Conservation (phyloP, 1,140 invertebrate species). For the Drusus annulatus region DNA sequence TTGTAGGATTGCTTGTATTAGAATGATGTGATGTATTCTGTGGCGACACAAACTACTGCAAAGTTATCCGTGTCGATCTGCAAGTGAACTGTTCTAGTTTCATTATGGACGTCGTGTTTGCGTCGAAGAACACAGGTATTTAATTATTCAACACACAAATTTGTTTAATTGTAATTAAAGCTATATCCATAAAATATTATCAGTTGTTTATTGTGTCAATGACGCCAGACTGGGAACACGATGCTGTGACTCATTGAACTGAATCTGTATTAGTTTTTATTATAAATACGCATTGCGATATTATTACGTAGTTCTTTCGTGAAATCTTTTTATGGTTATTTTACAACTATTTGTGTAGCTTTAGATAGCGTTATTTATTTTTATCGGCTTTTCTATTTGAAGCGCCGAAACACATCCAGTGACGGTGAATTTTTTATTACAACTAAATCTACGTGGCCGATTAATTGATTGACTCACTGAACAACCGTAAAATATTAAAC, state of each 20-base stretch:
- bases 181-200: slow-evolving; percentile 26
- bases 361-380: neutral
- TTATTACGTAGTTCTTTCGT: neutral
- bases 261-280: neutral
- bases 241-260: neutral
- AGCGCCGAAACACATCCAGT: too few relatives aligned
- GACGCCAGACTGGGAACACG: neutral
- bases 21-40: too few relatives aligned
- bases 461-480: too few relatives aligned
- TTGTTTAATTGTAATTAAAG: slow-evolving; percentile 26
- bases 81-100: slow-evolving; percentile 1
- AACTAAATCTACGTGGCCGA: too few relatives aligned
- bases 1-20: too few relatives aligned
- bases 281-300: slow-evolving; percentile 10
- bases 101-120: neutral
- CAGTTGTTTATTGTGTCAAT: slow-evolving; percentile 16
- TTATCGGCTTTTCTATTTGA: too few relatives aligned
- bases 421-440: too few relatives aligned
- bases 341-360: neutral
- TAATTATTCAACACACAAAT: slow-evolving; percentile 1
- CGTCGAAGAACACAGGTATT: neutral
- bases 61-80: too few relatives aligned
- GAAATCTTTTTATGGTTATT: slow-evolving; percentile 12
- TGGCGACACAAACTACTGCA: too few relatives aligned
- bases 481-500: too few relatives aligned